Percentiles rank a stretch among this genome's conserved stretches.
These are phyloP conservation scores for Apomyelois bistriatella DNA, from an alignment of 2,888 invertebrate genomes.

Conservation along the genomic window DNA sequence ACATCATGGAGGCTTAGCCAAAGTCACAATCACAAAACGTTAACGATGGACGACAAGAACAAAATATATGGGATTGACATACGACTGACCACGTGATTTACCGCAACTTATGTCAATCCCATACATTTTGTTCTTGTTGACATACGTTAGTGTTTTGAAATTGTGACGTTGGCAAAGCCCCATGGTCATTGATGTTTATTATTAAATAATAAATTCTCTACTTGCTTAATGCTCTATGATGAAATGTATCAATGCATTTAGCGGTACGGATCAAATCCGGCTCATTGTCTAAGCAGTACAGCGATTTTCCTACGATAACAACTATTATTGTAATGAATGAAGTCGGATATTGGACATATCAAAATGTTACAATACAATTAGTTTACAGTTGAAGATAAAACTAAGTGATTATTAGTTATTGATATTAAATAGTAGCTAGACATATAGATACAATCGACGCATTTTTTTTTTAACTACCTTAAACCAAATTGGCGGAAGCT, in stretches of 20 bases:
- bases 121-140: no score
- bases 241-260: neutral
- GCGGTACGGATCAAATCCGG: conserved; percentile 2
- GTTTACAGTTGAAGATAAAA: conserved; percentile 27
- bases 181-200: no score
- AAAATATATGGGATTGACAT: no score
- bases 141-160: no score
- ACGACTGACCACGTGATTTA: no score
- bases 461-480: neutral
- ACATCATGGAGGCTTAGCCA: no score
- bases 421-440: neutral
- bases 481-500: neutral
- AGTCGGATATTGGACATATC: conserved; percentile 32
- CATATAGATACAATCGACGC: neutral
- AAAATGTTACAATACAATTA: conserved; percentile 26
- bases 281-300: conserved; percentile 21
- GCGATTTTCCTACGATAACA: conserved; percentile 41
- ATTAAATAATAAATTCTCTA: no score
- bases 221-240: neutral
- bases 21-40: no score
- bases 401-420: conserved; percentile 18
- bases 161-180: no score
- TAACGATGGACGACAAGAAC: no score
- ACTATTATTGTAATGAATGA: conserved; percentile 35
- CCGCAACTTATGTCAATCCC: no score